These are phyloP conservation scores for Ceratothoa steindachneri DNA, from an alignment of 2,888 invertebrate species.

Conservation along the genomic window DNA sequence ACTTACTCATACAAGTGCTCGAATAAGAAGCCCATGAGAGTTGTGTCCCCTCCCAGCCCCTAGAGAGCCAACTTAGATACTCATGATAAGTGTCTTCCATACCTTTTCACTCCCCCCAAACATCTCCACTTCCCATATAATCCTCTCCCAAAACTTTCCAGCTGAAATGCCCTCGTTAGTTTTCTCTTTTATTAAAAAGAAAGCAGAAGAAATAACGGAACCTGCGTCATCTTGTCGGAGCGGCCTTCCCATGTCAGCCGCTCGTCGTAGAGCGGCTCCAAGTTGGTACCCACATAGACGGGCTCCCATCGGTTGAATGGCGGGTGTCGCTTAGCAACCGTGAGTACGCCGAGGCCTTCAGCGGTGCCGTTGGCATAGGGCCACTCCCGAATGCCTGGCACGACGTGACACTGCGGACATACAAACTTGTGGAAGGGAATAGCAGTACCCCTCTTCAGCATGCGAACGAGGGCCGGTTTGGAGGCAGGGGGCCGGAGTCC, in stretches of 20 bases:
- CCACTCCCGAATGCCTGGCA: constrained; percentile 68
- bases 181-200: no score
- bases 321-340: constrained; percentile 77
- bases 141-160: no score
- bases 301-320: constrained; percentile 86
- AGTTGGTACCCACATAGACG: constrained; percentile 84
- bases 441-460: constrained; percentile 72
- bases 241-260: constrained; percentile 90
- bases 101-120: no score
- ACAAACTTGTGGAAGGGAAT: constrained; percentile 88
- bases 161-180: no score
- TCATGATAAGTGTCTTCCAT: no score
- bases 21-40: no score
- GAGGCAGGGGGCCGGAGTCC: constrained; percentile 53
- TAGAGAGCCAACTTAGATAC: no score
- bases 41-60: no score
- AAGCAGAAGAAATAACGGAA: no score
- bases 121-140: no score
- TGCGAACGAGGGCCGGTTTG: constrained; percentile 65
- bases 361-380: constrained; percentile 58
- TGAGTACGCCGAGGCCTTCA: constrained; percentile 66
- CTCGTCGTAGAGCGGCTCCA: constrained; percentile 67
- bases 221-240: constrained; percentile 94
- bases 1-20: no score
- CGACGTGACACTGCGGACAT: constrained; percentile 77